Base-by-base conservation (phyloP, 2,113 vertebrate species). In the Saccopteryx bilineata region DNA sequence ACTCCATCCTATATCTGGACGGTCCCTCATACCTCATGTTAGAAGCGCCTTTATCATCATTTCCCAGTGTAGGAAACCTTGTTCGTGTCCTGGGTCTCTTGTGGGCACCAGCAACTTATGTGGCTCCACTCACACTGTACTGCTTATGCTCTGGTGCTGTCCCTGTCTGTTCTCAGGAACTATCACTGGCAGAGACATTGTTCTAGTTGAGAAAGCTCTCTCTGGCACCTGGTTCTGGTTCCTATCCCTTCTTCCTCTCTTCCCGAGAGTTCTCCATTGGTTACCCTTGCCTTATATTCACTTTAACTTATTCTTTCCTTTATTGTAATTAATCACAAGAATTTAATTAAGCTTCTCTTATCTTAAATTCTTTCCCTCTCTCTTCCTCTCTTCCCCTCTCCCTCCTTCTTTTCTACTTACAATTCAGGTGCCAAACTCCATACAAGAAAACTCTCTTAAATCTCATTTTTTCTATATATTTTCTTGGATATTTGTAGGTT, bases 201-300 rank as follows among this genome's bases (percentile, higher is more conserved):
- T 14, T 39, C 24, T 24, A 26, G 46, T n/a, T 14, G 10, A 18
- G 8, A 52, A 81, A 69, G 39, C 66, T 18, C 23, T 71, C 61
- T 28, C n/a, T 5, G 6, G 48, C 6, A 5, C 28, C 60, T 26
- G n/a, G 9, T 48, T 31, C 75, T 52, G 54, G 28, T 19, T 2
- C 5, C 8, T 3, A 11, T n/a, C 18, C 52, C 87, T 13, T 79
- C 33, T 2, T 7, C 11, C 63, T 46, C 72, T 48, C 33, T 19
- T 39, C 39, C 5, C 1, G 0, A 39, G 11, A 10, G 4, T 4
- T 14, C 18, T 4, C 18, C 28, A 0, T 31, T 15, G 50, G 7
- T 46, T 23, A n/a, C 24, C 48, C 26, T 54, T 5, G 18, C n/a
- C 52, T 33, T n/a, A 1, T 8, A 56, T 33, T 46, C 26, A 5